A percentile compares a stretch with the other conserved stretches of the same genome.
Conservation (phyloP, 2,888 invertebrate genomes). For the Incurvaria masculella region DNA sequence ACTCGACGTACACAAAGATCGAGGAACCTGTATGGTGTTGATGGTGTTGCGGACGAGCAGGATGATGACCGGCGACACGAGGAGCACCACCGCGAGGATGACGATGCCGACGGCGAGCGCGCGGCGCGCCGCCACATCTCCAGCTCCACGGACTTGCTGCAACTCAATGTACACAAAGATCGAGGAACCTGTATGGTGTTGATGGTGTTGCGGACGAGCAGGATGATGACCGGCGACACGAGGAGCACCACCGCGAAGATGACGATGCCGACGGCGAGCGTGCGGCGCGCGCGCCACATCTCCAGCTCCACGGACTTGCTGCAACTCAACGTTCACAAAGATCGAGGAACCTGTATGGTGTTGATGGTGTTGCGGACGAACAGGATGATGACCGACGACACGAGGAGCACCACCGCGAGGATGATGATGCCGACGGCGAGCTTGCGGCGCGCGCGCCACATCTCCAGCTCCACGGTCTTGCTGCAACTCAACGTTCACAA, state of each 20-base stretch:
- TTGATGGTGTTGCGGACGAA: constrained; percentile 50
- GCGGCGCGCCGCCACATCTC: constrained; percentile 46
- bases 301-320: constrained; percentile 45
- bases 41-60: constrained; percentile 51
- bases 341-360: constrained; percentile 60
- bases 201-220: constrained; percentile 51
- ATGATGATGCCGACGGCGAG: constrained; percentile 42
- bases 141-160: constrained; percentile 37
- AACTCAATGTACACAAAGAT: too few species aligned
- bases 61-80: constrained; percentile 52
- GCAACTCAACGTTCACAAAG: too few species aligned
- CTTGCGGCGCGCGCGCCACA: constrained; percentile 40
- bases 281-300: constrained; percentile 42
- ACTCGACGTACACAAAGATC: too few species aligned
- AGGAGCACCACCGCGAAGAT: constrained; percentile 46
- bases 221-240: constrained; percentile 50
- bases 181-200: constrained; percentile 59
- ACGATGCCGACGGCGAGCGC: constrained; percentile 41
- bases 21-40: constrained; percentile 54
- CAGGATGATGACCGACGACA: constrained; percentile 51
- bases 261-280: constrained; percentile 39
- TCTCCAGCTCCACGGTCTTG: constrained; percentile 39
- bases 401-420: constrained; percentile 43
- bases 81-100: constrained; percentile 43
- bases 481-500: too few species aligned